A percentile compares a stretch with the other conserved stretches of the same genome.
phyloP scores from a whole-genome alignment of 2,113 vertebrate genomes.

The Lepidothrix coronata region DNA sequence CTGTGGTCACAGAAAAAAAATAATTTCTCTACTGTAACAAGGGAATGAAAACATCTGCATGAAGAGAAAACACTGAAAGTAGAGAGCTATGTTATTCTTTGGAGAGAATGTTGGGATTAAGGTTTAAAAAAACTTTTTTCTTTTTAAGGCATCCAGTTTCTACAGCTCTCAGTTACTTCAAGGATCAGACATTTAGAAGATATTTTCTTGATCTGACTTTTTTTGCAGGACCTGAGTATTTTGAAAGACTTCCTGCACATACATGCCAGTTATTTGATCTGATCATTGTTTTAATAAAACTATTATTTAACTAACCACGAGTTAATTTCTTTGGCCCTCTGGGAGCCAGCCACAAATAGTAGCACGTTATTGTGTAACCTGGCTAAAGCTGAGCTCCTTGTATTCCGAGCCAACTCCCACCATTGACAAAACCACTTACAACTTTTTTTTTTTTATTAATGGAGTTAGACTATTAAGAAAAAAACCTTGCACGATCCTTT shows the following conservation, averaged over 20 bases:
- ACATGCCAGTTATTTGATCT: constrained; percentile 58
- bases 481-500: neutral
- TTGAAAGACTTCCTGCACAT: constrained; percentile 56
- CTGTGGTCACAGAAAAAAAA: constrained; percentile 13
- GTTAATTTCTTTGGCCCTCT: constrained; percentile 59
- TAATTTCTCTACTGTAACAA: neutral
- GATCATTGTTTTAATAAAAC: constrained; percentile 66
- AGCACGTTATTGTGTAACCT: constrained; percentile 67
- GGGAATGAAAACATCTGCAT: constrained; percentile 31
- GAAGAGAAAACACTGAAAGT: constrained; percentile 41
- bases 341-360: constrained; percentile 60
- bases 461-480: neutral
- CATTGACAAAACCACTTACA: constrained; percentile 42
- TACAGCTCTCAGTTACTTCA: constrained; percentile 13
- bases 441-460: neutral
- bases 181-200: constrained; percentile 25
- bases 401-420: constrained; percentile 18
- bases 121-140: constrained; percentile 30
- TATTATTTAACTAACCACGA: constrained; percentile 63
- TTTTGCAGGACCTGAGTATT: constrained; percentile 44
- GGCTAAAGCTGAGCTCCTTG: constrained; percentile 47
- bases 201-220: constrained; percentile 49
- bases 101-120: constrained; percentile 52
- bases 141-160: constrained; percentile 29
- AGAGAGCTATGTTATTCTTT: constrained; percentile 60